Percentiles rank a stretch among this genome's conserved stretches.
These are phyloP conservation scores for Trachymyrmex cornetzi DNA, from an alignment of 1,140 invertebrate species.

Conservation along the genomic window DNA sequence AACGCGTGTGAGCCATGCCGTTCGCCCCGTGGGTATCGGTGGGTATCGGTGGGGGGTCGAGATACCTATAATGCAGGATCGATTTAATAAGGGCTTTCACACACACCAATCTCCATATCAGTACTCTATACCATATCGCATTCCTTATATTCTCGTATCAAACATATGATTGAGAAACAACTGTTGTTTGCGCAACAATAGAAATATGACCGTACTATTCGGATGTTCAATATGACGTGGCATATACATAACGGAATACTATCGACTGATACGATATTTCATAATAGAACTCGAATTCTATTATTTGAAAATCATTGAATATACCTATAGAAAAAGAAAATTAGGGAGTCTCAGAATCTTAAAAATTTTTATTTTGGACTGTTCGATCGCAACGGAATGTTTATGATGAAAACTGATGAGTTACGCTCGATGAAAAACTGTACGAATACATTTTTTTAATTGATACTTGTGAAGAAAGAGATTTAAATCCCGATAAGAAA, in stretches of 20 bases:
- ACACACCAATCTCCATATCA: no score
- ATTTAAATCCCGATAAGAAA: background rate
- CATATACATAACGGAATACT: background rate
- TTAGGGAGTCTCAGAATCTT: background rate
- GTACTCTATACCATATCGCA: background rate
- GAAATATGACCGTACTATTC: background rate
- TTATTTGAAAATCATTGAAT: background rate
- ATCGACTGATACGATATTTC: background rate
- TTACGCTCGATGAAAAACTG: background rate
- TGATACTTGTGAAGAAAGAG: background rate
- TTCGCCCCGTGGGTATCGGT: background rate
- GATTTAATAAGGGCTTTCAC: constrained; percentile 37
- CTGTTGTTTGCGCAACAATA: background rate
- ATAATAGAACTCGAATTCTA: background rate
- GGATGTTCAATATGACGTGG: background rate
- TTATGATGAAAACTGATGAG: background rate
- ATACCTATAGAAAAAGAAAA: background rate
- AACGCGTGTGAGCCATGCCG: constrained; percentile 9
- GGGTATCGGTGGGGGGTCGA: constrained; percentile 2
- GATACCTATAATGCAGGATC: background rate
- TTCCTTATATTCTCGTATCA: background rate
- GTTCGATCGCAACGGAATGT: background rate
- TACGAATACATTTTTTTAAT: background rate
- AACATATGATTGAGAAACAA: background rate
- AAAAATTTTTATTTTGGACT: background rate